A percentile compares a stretch with the other conserved stretches of the same genome.
Conservation (phyloP, 2,113 vertebrate species). For the Dinomys branickii region DNA sequence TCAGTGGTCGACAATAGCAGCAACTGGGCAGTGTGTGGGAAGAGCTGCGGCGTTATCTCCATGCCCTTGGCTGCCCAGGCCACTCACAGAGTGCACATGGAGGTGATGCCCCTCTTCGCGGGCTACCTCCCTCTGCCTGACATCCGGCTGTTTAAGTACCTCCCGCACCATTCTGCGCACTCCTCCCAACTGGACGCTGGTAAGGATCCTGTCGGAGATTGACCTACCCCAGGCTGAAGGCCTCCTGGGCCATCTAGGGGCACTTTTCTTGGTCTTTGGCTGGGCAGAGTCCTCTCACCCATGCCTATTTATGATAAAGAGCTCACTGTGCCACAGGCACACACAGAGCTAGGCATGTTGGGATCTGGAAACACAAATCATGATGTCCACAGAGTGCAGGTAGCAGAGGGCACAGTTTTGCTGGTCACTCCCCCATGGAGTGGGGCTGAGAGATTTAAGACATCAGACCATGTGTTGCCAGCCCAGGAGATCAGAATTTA, state of each 20-base stretch:
- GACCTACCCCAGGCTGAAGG: background rate
- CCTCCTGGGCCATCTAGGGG: background rate
- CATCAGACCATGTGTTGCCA: background rate
- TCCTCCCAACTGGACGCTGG: slow-evolving; percentile 93
- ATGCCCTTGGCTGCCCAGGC: slow-evolving; percentile 92
- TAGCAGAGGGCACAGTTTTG: background rate
- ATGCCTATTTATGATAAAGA: background rate
- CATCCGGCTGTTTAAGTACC: slow-evolving; percentile 95
- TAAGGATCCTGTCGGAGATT: slow-evolving; percentile 79
- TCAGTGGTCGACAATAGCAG: slow-evolving; percentile 98
- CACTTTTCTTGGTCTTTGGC: no score
- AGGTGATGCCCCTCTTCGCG: slow-evolving; percentile 97
- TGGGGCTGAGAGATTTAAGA: background rate
- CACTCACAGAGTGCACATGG: slow-evolving; percentile 95
- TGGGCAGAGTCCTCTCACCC: background rate
- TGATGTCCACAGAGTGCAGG: background rate
- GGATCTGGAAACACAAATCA: background rate
- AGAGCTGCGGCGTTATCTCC: slow-evolving; percentile 95
- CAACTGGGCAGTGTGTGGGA: slow-evolving; percentile 98
- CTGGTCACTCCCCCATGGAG: background rate
- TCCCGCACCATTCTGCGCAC: slow-evolving; percentile 93
- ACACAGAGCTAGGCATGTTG: background rate
- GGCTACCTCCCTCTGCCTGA: slow-evolving; percentile 96
- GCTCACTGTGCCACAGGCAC: background rate
- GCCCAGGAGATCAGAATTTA: no score